Conservation (phyloP, 30 jellyfish, hydroid and myxozoan species). For the Aurelia sp. region DNA sequence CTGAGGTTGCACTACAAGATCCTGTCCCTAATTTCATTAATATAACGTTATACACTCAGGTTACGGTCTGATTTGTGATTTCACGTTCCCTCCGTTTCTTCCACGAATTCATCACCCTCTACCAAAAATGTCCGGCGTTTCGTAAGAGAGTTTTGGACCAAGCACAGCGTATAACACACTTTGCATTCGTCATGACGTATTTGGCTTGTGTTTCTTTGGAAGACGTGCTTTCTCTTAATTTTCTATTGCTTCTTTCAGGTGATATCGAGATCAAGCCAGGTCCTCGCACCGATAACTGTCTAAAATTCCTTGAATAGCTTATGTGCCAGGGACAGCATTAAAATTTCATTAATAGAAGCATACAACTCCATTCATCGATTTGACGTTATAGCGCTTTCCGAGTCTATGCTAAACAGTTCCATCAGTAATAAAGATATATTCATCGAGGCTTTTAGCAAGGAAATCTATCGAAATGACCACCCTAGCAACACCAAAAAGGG, state of each 20-base stretch:
- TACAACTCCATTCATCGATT: not conserved
- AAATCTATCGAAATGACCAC: too few species aligned
- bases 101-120: too few species aligned
- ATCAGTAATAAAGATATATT: not conserved
- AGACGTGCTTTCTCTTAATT: not conserved
- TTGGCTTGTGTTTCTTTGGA: conserved; percentile 23
- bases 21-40: too few species aligned
- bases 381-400: too few species aligned
- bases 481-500: too few species aligned
- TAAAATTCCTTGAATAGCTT: not conserved
- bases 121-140: too few species aligned
- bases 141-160: not conserved
- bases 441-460: too few species aligned
- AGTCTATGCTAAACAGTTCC: not conserved
- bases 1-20: not conserved
- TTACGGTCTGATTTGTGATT: too few species aligned
- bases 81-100: too few species aligned
- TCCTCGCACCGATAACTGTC: not conserved
- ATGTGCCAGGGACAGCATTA: conserved; percentile 20
- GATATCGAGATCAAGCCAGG: conserved; percentile 7
- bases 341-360: conserved; percentile 20
- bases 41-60: too few species aligned
- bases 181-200: conserved; percentile 4
- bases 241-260: conserved; percentile 1
- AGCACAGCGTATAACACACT: not conserved